phyloP scores from a whole-genome alignment of 2,797 vertebrate genomes.

The Amniataba percoides region DNA sequence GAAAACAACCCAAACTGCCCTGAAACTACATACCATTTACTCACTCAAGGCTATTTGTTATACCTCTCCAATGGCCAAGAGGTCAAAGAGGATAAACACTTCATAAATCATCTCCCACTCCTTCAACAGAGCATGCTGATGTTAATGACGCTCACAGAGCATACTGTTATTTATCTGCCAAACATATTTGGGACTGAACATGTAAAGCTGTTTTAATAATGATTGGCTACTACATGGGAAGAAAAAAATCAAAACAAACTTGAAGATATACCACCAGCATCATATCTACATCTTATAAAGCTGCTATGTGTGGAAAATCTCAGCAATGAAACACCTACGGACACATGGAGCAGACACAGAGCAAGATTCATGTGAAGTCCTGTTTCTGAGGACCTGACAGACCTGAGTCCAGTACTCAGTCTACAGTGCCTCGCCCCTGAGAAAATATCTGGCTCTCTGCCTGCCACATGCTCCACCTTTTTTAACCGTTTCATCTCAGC shows the following conservation, averaged over 20 bases:
- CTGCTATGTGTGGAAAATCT: background rate
- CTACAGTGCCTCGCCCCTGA: background rate
- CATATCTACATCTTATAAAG: no score
- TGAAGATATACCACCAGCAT: background rate
- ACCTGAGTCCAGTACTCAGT: background rate
- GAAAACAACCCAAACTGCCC: slow-evolving; percentile 23
- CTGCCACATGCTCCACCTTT: background rate
- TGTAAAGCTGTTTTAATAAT: background rate
- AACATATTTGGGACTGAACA: background rate
- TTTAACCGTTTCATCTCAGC: background rate
- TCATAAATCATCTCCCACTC: slow-evolving; percentile 11
- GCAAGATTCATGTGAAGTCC: background rate
- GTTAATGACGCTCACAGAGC: background rate
- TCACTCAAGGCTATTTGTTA: slow-evolving; percentile 4
- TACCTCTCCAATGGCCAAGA: background rate
- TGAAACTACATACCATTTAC: slow-evolving; percentile 18
- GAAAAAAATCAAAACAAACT: background rate
- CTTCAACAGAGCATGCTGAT: background rate
- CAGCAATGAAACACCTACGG: background rate
- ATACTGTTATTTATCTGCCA: background rate
- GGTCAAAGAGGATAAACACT: background rate
- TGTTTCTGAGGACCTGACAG: background rate
- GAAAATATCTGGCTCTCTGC: background rate
- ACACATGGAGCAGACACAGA: background rate
- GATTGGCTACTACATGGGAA: background rate